Percentiles rank a stretch among this genome's conserved stretches.
Evolutionary conservation across 2,797 vertebrate species (phyloP).

Genomic region (Sebastes hubbsi): DNA sequence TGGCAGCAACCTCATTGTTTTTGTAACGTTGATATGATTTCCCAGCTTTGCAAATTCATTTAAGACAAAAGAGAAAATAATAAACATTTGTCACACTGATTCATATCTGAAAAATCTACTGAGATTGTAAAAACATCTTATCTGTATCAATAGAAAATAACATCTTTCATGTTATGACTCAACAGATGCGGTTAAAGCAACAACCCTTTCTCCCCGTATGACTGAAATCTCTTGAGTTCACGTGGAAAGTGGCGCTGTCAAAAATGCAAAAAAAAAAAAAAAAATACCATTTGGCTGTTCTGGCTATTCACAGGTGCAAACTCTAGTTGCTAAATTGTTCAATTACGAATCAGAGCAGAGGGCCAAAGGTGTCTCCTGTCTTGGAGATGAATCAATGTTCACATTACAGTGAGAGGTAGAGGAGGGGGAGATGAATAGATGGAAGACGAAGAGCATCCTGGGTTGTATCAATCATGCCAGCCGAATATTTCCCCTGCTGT

Average conservation of each 20-base stretch:
- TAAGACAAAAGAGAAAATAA: slow-evolving; percentile 9
- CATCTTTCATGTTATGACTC: neutral
- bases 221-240: neutral
- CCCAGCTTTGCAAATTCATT: neutral
- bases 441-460: slow-evolving; percentile 6
- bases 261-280: neutral
- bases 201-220: neutral
- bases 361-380: slow-evolving; percentile 26
- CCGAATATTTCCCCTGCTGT: neutral
- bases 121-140: neutral
- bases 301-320: slow-evolving; percentile 20
- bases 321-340: slow-evolving; percentile 27
- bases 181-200: neutral
- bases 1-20: neutral
- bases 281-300: neutral
- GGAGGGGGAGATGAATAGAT: neutral
- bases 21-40: neutral
- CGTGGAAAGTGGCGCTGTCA: neutral
- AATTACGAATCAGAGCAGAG: slow-evolving; percentile 22
- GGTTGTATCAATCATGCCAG: slow-evolving; percentile 4
- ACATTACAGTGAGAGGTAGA: neutral
- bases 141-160: neutral
- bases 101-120: neutral
- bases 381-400: slow-evolving; percentile 32
- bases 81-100: slow-evolving; percentile 20